Percentiles rank a stretch among this genome's conserved stretches.
Evolutionary conservation across 1,140 invertebrate species (phyloP).

Genomic region (Tetragonula clypearis): DNA sequence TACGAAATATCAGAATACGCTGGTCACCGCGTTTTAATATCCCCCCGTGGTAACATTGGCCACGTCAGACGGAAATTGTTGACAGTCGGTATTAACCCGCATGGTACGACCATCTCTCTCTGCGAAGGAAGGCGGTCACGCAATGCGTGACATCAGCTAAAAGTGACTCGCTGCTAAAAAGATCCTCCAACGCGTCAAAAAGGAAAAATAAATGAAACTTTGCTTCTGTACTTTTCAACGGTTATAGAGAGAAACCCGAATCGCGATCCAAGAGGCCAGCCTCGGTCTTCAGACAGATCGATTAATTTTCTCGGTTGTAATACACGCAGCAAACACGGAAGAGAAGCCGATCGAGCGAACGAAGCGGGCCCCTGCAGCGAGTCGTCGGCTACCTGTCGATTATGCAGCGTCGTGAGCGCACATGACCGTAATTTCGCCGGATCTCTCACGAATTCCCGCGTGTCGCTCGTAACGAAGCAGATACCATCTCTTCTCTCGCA

Average conservation of each 20-base stretch:
- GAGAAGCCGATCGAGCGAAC: neutral
- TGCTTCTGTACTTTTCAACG: too few species aligned
- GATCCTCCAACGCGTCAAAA: too few species aligned
- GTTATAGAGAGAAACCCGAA: too few species aligned
- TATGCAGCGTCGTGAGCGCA: conserved; percentile 51
- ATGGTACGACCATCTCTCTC: neutral
- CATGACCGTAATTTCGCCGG: conserved; percentile 45
- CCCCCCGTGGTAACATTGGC: neutral
- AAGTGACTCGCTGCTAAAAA: too few species aligned
- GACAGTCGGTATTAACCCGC: neutral
- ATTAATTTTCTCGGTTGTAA: conserved; percentile 25
- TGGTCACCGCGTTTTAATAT: neutral
- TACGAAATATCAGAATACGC: neutral
- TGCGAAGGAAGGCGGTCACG: neutral
- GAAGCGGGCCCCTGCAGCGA: neutral
- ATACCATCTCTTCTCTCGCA: conserved; percentile 29
- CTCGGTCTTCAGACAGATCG: neutral
- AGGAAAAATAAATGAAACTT: too few species aligned
- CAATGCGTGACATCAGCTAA: neutral
- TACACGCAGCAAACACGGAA: conserved; percentile 33
- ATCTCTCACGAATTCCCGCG: conserved; percentile 49
- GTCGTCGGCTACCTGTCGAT: conserved; percentile 26
- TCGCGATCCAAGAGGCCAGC: too few species aligned
- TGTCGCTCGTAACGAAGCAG: conserved; percentile 50
- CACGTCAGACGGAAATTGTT: too few species aligned